A percentile compares a stretch with the other conserved stretches of the same genome.
Evolutionary conservation across 2,113 vertebrate species (phyloP).

Genomic region (Poecile atricapillus): DNA sequence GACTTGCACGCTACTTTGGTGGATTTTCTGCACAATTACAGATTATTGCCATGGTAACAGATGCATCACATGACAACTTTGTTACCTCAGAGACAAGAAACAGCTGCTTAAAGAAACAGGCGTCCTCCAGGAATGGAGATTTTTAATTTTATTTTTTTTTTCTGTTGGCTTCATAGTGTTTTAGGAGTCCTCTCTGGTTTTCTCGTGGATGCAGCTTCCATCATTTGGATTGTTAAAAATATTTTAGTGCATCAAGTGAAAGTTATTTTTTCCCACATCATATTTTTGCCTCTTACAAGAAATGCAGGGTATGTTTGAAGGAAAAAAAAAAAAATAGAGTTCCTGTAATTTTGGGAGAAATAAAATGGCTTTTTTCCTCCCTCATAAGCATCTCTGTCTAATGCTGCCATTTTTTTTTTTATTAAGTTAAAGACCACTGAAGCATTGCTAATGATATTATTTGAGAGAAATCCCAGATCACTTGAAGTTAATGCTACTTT

Average conservation of each 20-base stretch:
- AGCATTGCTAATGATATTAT: constrained; percentile 16
- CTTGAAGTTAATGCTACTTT: not conserved
- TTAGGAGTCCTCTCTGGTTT: constrained; percentile 57
- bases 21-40: constrained; percentile 84
- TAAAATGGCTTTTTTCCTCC: not conserved
- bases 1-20: constrained; percentile 75
- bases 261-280: constrained; percentile 51
- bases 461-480: constrained; percentile 29
- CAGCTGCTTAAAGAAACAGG: constrained; percentile 73
- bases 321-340: not conserved
- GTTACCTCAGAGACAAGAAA: constrained; percentile 80
- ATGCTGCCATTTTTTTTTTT: constrained; percentile 8
- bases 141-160: constrained; percentile 1
- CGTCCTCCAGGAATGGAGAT: constrained; percentile 62
- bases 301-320: not conserved
- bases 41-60: constrained; percentile 82
- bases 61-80: constrained; percentile 73
- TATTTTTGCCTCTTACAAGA: constrained; percentile 46
- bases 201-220: constrained; percentile 34
- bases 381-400: not conserved
- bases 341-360: not conserved
- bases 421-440: not conserved
- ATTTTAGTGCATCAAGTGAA: constrained; percentile 46
- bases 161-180: constrained; percentile 49
- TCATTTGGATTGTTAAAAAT: constrained; percentile 54